Conservation (phyloP, 2,797 vertebrate genomes). For the Myotis planiceps region DNA sequence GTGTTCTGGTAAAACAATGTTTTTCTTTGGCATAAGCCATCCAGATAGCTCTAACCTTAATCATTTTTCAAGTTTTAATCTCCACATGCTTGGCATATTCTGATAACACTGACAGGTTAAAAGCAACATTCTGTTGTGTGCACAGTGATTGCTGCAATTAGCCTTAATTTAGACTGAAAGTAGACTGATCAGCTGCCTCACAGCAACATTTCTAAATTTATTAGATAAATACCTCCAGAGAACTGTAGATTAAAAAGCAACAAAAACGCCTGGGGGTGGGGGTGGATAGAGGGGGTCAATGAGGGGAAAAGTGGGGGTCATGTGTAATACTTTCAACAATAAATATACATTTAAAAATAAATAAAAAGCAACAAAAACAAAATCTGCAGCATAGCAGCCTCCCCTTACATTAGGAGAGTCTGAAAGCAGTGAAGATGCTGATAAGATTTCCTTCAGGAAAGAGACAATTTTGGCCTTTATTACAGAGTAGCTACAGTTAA, state of each 20-base stretch:
- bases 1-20: slow-evolving; percentile 68
- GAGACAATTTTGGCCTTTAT: not conserved
- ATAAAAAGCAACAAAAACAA: slow-evolving; percentile 52
- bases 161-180: slow-evolving; percentile 70
- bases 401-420: not conserved
- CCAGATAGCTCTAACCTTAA: slow-evolving; percentile 81
- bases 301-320: too few relatives aligned
- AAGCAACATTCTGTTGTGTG: slow-evolving; percentile 66
- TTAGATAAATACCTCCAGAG: slow-evolving; percentile 60
- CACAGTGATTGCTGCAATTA: slow-evolving; percentile 69
- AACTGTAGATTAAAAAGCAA: slow-evolving; percentile 50
- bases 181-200: slow-evolving; percentile 51
- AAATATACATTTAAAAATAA: too few relatives aligned
- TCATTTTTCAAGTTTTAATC: slow-evolving; percentile 82
- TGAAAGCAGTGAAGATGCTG: not conserved
- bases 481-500: not conserved
- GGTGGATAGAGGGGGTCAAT: too few relatives aligned
- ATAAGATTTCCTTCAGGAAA: slow-evolving; percentile 13
- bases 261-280: not conserved
- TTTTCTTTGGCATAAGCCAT: slow-evolving; percentile 72
- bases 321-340: too few relatives aligned
- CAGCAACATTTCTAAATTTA: slow-evolving; percentile 52
- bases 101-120: slow-evolving; percentile 78
- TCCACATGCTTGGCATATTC: slow-evolving; percentile 66
- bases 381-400: not conserved